phyloP scores from a whole-genome alignment of 2,888 invertebrate genomes.

The Napeogenes sylphis region DNA sequence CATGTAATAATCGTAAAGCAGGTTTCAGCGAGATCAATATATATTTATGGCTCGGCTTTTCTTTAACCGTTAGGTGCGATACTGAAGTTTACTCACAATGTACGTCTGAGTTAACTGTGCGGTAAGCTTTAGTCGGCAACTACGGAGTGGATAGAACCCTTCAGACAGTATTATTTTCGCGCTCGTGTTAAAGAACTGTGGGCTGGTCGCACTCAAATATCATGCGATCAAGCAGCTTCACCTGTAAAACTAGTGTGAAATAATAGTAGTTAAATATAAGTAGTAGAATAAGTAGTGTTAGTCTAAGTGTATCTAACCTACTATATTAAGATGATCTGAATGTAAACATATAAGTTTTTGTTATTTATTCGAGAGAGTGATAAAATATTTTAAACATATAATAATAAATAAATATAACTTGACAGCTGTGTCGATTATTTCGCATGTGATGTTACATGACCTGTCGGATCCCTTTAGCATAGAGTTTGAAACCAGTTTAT shows the following conservation, averaged over 20 bases:
- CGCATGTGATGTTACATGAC: constrained; percentile 21
- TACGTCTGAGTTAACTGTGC: constrained; percentile 27
- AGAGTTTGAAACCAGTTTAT: constrained; percentile 3
- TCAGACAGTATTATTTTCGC: constrained; percentile 38
- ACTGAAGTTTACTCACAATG: not conserved
- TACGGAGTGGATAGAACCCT: constrained; percentile 39
- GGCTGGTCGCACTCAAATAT: constrained; percentile 34
- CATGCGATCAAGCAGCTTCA: constrained; percentile 38
- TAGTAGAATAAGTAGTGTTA: too few species aligned
- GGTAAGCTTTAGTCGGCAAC: constrained; percentile 53
- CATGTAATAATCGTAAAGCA: constrained; percentile 45
- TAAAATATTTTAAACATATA: constrained; percentile 35
- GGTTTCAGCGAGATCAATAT: constrained; percentile 56
- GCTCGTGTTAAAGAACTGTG: constrained; percentile 36
- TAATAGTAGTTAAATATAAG: not conserved
- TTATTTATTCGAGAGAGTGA: constrained; percentile 46
- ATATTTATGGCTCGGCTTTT: constrained; percentile 28
- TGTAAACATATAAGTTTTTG: constrained; percentile 42
- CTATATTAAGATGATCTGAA: constrained; percentile 44
- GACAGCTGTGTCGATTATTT: constrained; percentile 28
- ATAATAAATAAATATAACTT: constrained; percentile 29
- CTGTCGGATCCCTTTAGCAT: constrained; percentile 30
- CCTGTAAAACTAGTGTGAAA: constrained; percentile 10
- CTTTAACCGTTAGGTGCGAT: not conserved
- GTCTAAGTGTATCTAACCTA: constrained; percentile 25